Base-by-base conservation (phyloP, 2,888 invertebrate species). In the Cyclophora punctaria region DNA sequence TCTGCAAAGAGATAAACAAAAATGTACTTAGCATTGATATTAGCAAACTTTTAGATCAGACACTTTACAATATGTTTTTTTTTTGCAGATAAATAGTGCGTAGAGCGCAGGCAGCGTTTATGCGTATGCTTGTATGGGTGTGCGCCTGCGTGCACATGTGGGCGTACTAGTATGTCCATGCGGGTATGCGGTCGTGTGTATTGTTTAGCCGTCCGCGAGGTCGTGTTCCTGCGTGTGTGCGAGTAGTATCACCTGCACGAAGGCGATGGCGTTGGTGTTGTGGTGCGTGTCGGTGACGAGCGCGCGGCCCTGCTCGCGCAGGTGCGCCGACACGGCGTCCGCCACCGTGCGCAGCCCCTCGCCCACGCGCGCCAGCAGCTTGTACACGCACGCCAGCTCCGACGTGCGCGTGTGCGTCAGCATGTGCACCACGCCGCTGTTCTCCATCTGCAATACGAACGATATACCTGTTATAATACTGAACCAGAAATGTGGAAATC, bases 401-500 rank as follows among this genome's bases (percentile, higher is more conserved):
- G 96, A 95, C 41, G 97, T 98, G 90, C 98, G 98, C 69, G 98
- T 96, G 83, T 98, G 97, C 88, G 96, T 95, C 69, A 99, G 89
- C 99, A 99, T 99, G 82, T 98, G 97, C 49, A 99, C 98, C 57
- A 99, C 98, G 59, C 99, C 99, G 4, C 98, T 98, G 87, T 99
- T 99, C 89, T 99, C 99, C 99, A 99, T 99, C 93, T 95, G 73
- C 4, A 78, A 41, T 41, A 7, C 41, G 7, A 41, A 41, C 20
- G 41, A 41, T 3, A 3, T 5, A 7, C 41, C 7, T 7, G 41
- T 20, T 20, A 3, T 7, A 41, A 41, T 5, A 41, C 2, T 41
- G 5, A 41, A 0, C 7, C 7, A 41, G 1, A 41, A 7, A 2
- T 41, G 7, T 7, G 7, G 41, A 41, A 7, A 41, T 41, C 41